Evolutionary conservation across 2,888 invertebrate species (phyloP).

Genomic region (Epinotia brunnichana): DNA sequence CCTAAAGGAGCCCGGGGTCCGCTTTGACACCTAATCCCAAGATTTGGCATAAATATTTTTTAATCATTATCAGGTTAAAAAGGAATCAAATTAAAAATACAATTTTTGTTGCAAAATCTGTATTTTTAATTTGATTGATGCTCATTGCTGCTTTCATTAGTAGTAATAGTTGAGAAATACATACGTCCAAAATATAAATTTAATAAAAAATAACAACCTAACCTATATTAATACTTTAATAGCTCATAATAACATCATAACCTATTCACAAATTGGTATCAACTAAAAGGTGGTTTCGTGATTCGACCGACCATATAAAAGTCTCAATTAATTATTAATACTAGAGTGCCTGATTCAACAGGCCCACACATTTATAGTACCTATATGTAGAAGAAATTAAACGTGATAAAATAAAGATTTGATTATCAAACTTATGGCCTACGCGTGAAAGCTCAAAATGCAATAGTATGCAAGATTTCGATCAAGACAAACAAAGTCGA

Average conservation of each 20-base stretch:
- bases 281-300: constrained; percentile 18
- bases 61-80: too few relatives aligned
- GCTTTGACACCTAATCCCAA: too few relatives aligned
- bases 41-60: too few relatives aligned
- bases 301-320: constrained; percentile 20
- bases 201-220: too few relatives aligned
- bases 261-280: neutral
- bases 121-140: too few relatives aligned
- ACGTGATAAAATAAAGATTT: neutral
- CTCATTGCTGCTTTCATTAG: too few relatives aligned
- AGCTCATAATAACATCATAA: neutral
- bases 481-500: neutral
- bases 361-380: neutral
- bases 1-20: too few relatives aligned
- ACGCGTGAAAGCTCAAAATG: neutral
- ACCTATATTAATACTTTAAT: neutral
- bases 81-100: too few relatives aligned
- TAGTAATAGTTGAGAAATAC: too few relatives aligned
- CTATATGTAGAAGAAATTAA: too few relatives aligned
- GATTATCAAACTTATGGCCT: neutral
- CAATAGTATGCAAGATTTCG: neutral
- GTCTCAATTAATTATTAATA: constrained; percentile 20
- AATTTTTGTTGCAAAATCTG: too few relatives aligned
- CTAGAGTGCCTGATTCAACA: constrained; percentile 7
- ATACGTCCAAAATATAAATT: too few relatives aligned